Conservation (phyloP, 2,888 invertebrate species). For the Melinaea marsaeus region DNA sequence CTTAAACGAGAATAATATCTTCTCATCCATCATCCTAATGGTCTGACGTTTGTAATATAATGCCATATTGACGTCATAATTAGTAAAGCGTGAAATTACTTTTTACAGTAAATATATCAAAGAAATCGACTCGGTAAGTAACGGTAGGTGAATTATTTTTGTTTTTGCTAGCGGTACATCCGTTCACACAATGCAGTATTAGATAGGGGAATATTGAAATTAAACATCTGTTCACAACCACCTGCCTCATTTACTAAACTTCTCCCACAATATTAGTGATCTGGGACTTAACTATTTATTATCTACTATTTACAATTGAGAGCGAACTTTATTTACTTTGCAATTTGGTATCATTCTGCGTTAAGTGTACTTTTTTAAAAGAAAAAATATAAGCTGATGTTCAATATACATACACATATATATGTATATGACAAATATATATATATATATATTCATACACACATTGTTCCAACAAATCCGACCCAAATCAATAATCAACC, state of each 20-base stretch:
- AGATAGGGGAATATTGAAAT: constrained; percentile 27
- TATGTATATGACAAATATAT: too few species aligned
- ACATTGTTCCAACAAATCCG: constrained; percentile 9
- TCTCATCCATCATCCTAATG: too few species aligned
- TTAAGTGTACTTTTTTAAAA: too few species aligned
- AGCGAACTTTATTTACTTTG: neutral
- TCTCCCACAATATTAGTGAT: constrained; percentile 11
- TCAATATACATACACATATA: too few species aligned
- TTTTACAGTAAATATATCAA: constrained; percentile 4
- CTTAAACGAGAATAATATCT: too few species aligned
- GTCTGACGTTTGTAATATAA: too few species aligned
- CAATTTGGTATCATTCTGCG: too few species aligned
- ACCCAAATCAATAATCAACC: constrained; percentile 12
- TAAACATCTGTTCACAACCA: constrained; percentile 32
- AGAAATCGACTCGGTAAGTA: constrained; percentile 8
- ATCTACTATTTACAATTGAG: too few species aligned
- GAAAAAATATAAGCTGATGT: too few species aligned
- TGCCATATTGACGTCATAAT: too few species aligned
- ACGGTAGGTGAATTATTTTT: constrained; percentile 15
- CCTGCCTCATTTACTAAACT: constrained; percentile 15
- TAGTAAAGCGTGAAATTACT: neutral
- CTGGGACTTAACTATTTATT: neutral
- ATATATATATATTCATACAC: neutral
- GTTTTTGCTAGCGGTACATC: constrained; percentile 31
- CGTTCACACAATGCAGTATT: constrained; percentile 34